These are phyloP conservation scores for Athripsodes cinereus DNA, from an alignment of 2,888 invertebrate genomes.

Conservation along the genomic window DNA sequence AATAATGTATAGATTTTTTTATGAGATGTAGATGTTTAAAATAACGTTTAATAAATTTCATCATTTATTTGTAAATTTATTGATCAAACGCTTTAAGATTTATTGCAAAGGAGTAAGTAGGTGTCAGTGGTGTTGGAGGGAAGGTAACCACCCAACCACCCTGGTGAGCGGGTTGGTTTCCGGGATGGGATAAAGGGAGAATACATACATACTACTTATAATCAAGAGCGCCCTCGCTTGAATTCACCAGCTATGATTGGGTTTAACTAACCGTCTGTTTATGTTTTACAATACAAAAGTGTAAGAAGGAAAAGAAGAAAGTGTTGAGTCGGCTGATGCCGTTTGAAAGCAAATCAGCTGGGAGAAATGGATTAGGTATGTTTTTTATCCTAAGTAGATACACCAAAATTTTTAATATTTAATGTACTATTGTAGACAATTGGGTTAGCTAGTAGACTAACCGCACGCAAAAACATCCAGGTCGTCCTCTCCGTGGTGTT, in stretches of 20 bases:
- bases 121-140: conserved; percentile 1
- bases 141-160: not conserved
- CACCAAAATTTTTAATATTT: too few species aligned
- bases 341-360: conserved; percentile 4
- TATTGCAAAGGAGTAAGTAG: not conserved
- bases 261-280: conserved; percentile 29
- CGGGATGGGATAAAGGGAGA: conserved; percentile 25
- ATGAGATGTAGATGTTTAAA: too few species aligned
- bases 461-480: too few species aligned
- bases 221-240: conserved; percentile 42
- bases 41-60: too few species aligned
- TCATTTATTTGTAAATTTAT: conserved; percentile 27
- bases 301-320: conserved; percentile 7
- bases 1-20: too few species aligned
- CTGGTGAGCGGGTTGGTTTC: too few species aligned
- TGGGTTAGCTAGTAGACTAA: too few species aligned
- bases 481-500: too few species aligned
- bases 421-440: too few species aligned
- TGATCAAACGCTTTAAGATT: conserved; percentile 24
- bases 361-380: too few species aligned
- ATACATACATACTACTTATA: too few species aligned
- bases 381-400: too few species aligned
- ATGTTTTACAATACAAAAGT: conserved; percentile 20
- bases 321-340: conserved; percentile 9
- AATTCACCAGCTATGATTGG: conserved; percentile 45